Evolutionary conservation across 92 coral and sea anemone species (phyloP).

Genomic region (Epizoanthus ramosus): DNA sequence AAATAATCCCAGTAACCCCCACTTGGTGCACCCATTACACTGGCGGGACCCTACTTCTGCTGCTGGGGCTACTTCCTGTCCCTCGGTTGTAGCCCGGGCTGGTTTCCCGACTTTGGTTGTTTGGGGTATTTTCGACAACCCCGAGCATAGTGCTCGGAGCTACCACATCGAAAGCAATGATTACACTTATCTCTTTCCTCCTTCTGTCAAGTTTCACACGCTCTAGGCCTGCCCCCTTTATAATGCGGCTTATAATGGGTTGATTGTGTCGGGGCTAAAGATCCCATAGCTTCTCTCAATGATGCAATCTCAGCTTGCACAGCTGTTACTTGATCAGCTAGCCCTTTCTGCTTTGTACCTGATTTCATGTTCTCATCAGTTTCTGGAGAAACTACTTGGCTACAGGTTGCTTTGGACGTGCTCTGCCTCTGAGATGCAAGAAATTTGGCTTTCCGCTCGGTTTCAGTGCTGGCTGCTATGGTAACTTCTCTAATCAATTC

Average conservation of each 20-base stretch:
- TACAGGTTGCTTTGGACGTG: conserved; percentile 9
- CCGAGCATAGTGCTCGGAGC: conserved; percentile 18
- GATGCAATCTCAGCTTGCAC: conserved; percentile 41
- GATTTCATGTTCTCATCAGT: conserved; percentile 2
- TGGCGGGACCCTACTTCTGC: conserved; percentile 38
- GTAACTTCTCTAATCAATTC: conserved; percentile 33
- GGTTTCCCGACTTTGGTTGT: conserved; percentile 55
- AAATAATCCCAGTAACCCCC: conserved; percentile 31
- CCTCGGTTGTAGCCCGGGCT: conserved; percentile 52
- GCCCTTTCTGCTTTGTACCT: conserved; percentile 3
- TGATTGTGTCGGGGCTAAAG: conserved; percentile 11
- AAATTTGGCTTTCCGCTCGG: conserved; percentile 30
- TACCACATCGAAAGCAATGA: conserved; percentile 31
- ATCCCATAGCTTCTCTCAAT: conserved; percentile 8
- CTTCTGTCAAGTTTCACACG: not conserved
- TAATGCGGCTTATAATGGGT: not conserved
- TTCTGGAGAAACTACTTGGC: not conserved
- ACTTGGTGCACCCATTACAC: conserved; percentile 38
- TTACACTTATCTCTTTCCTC: not conserved
- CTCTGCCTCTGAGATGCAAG: conserved; percentile 17
- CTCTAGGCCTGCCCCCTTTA: not conserved
- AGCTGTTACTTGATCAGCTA: conserved; percentile 17
- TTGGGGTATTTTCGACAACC: not conserved
- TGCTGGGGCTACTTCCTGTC: conserved; percentile 58
- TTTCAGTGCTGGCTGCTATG: conserved; percentile 19